phyloP scores from a whole-genome alignment of 2,113 vertebrate species.

The Neogale vison region DNA sequence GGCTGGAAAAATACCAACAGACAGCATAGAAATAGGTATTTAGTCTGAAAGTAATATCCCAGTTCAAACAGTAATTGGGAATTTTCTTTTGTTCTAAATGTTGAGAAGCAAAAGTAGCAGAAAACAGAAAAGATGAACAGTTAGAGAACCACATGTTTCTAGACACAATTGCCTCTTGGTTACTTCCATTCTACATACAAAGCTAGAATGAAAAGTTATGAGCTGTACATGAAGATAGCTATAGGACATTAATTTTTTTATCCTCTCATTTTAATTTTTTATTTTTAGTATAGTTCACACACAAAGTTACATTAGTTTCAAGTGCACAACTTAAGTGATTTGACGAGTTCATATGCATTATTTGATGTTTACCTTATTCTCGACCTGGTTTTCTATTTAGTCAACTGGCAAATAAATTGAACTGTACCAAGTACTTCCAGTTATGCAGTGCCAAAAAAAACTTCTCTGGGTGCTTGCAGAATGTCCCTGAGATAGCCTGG shows the following conservation, averaged over 20 bases:
- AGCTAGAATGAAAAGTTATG: not conserved
- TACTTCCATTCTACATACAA: not conserved
- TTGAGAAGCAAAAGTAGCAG: conserved; percentile 35
- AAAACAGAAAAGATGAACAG: conserved; percentile 24
- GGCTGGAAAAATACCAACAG: conserved; percentile 47
- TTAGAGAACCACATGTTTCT: conserved; percentile 3
- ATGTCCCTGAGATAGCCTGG: not conserved
- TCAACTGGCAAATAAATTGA: not conserved
- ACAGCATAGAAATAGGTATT: conserved; percentile 36
- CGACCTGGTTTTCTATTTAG: not conserved
- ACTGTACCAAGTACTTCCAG: not conserved
- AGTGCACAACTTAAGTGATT: not conserved
- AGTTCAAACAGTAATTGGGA: conserved; percentile 28
- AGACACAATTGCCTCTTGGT: not conserved
- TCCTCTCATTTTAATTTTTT: not conserved
- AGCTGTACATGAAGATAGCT: not conserved
- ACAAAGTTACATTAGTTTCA: not conserved
- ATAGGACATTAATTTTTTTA: not conserved
- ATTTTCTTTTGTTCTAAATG: conserved; percentile 42
- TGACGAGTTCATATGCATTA: not conserved
- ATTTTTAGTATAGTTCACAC: not conserved
- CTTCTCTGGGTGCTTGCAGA: not conserved
- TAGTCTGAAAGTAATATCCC: conserved; percentile 9
- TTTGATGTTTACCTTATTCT: not conserved
- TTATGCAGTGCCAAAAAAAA: not conserved